phyloP scores from a whole-genome alignment of 2,113 vertebrate species.

The Sylvia atricapilla region DNA sequence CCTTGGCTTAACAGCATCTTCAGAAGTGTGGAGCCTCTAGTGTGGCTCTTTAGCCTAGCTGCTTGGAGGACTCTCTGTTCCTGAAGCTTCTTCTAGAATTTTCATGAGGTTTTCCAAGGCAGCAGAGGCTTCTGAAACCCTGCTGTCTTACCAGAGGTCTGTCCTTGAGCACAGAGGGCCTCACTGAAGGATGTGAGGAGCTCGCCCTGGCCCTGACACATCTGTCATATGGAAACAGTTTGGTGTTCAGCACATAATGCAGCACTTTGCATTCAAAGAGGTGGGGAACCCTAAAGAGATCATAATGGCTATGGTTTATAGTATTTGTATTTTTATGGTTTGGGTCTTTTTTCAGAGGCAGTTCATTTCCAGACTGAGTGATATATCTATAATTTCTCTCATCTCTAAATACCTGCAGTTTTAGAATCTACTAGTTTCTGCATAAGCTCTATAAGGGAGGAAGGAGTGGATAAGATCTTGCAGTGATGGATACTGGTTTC shows the following conservation, averaged over 20 bases:
- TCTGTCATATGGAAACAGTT: too few species aligned
- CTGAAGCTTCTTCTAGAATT: not conserved
- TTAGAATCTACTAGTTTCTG: not conserved
- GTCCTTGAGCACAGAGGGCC: not conserved
- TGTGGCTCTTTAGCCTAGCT: not conserved
- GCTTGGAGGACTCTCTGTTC: not conserved
- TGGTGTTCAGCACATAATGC: not conserved
- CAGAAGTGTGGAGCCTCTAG: not conserved
- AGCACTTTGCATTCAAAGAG: not conserved
- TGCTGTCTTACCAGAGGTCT: not conserved
- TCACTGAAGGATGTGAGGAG: not conserved
- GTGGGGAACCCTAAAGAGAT: not conserved
- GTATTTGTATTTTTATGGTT: not conserved
- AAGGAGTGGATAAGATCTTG: not conserved
- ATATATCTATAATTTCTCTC: not conserved
- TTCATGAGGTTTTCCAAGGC: not conserved
- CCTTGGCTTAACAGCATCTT: not conserved
- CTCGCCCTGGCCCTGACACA: rapidly evolving
- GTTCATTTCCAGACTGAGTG: not conserved
- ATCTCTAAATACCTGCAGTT: not conserved
- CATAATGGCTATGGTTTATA: not conserved
- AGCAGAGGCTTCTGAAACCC: not conserved
- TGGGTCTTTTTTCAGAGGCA: not conserved
- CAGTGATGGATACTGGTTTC: not conserved
- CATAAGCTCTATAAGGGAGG: not conserved